These are phyloP conservation scores for Tamandua tetradactyla DNA, from an alignment of 2,797 vertebrate species.

Conservation along the genomic window DNA sequence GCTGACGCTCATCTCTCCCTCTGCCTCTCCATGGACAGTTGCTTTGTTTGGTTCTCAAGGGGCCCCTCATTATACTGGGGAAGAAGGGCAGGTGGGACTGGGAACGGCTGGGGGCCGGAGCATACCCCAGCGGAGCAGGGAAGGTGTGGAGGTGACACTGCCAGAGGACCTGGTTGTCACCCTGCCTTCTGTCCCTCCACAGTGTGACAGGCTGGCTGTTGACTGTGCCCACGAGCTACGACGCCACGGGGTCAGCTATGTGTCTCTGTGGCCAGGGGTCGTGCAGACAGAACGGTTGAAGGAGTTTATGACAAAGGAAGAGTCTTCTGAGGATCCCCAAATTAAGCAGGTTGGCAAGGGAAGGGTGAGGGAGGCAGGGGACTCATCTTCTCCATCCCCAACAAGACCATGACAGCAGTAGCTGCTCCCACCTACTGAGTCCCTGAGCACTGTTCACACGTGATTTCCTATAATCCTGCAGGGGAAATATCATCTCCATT, in stretches of 20 bases:
- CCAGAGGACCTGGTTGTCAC: background rate
- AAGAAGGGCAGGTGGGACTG: background rate
- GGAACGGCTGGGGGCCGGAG: background rate
- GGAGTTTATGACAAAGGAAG: conserved; percentile 46
- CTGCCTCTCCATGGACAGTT: background rate
- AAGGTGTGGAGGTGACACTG: background rate
- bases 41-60: background rate
- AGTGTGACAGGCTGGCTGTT: conserved; percentile 90
- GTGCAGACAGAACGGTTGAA: conserved; percentile 88
- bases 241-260: conserved; percentile 85
- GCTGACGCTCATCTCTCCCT: background rate
- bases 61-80: background rate
- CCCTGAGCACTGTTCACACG: background rate
- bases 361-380: background rate
- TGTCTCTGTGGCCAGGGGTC: conserved; percentile 91
- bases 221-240: conserved; percentile 90
- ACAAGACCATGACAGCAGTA: background rate
- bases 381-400: background rate
- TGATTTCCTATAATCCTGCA: background rate
- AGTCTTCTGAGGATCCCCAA: fast-evolving
- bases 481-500: background rate
- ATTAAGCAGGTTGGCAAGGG: conserved; percentile 41
- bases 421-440: background rate
- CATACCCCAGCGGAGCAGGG: background rate
- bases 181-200: background rate